Conservation (phyloP, 2,797 vertebrate species). For the Myotis myotis region DNA sequence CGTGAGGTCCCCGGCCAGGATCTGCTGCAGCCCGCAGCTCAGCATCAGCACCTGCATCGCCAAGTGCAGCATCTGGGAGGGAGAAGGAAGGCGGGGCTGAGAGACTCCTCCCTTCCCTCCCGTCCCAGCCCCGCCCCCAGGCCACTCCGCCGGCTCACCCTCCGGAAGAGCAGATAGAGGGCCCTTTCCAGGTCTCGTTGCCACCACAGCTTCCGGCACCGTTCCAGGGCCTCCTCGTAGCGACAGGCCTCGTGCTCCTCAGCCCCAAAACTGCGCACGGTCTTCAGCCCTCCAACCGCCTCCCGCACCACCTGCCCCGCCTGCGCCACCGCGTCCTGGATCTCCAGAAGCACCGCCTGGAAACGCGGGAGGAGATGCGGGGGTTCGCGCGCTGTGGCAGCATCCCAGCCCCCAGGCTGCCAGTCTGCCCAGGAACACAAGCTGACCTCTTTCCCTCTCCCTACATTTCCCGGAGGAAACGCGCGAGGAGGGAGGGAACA, state of each 20-base stretch:
- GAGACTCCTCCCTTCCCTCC: background rate
- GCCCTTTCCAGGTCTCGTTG: slow-evolving; percentile 79
- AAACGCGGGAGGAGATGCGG: accelerated
- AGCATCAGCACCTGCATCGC: slow-evolving; percentile 84
- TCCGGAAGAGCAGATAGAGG: slow-evolving; percentile 77
- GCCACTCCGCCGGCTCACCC: slow-evolving; percentile 82
- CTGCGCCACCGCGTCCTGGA: slow-evolving; percentile 88
- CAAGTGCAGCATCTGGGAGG: slow-evolving; percentile 66
- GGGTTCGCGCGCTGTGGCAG: background rate
- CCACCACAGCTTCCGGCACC: slow-evolving; percentile 80
- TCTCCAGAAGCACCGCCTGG: slow-evolving; percentile 85
- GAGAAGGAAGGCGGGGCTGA: background rate
- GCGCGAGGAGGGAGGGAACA: background rate
- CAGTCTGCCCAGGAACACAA: background rate
- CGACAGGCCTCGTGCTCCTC: slow-evolving; percentile 84
- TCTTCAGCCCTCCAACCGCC: slow-evolving; percentile 82
- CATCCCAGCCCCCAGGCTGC: background rate
- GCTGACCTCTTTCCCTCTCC: background rate
- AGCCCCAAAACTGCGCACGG: slow-evolving; percentile 87
- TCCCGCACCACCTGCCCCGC: slow-evolving; percentile 86
- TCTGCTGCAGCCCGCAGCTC: slow-evolving; percentile 85
- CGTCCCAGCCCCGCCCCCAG: too few species aligned
- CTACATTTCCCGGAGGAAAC: background rate
- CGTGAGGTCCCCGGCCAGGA: slow-evolving; percentile 84
- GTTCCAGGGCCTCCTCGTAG: slow-evolving; percentile 82